These are phyloP conservation scores for Nephrotoma appendiculata DNA, from an alignment of 2,888 invertebrate species.

Conservation along the genomic window DNA sequence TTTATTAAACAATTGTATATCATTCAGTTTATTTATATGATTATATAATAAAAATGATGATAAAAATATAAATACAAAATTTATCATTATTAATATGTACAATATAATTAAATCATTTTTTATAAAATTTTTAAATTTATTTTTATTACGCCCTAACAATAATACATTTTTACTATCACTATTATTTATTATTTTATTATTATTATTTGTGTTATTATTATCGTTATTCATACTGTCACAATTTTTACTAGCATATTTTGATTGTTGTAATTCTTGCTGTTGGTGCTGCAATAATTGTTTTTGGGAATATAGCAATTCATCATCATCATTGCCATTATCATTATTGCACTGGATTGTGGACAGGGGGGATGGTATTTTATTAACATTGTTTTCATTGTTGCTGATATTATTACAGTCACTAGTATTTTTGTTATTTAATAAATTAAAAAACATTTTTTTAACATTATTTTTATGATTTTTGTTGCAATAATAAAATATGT, in stretches of 20 bases:
- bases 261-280: background rate
- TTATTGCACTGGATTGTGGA: background rate
- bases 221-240: background rate
- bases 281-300: background rate
- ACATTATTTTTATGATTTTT: background rate
- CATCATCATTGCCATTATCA: background rate
- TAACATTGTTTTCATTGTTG: background rate
- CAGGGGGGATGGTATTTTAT: background rate
- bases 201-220: background rate
- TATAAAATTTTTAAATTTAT: background rate
- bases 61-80: background rate
- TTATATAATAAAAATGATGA: background rate
- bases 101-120: background rate
- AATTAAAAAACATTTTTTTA: background rate
- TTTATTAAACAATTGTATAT: constrained; percentile 6
- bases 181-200: background rate
- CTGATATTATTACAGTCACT: background rate
- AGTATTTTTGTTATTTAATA: background rate
- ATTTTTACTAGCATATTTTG: background rate
- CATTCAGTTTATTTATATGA: constrained; percentile 1
- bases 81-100: background rate
- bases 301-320: background rate
- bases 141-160: background rate
- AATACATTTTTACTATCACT: background rate
- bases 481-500: background rate